These are phyloP conservation scores for Dallia pectoralis DNA, from an alignment of 2,797 vertebrate species.

Conservation along the genomic window DNA sequence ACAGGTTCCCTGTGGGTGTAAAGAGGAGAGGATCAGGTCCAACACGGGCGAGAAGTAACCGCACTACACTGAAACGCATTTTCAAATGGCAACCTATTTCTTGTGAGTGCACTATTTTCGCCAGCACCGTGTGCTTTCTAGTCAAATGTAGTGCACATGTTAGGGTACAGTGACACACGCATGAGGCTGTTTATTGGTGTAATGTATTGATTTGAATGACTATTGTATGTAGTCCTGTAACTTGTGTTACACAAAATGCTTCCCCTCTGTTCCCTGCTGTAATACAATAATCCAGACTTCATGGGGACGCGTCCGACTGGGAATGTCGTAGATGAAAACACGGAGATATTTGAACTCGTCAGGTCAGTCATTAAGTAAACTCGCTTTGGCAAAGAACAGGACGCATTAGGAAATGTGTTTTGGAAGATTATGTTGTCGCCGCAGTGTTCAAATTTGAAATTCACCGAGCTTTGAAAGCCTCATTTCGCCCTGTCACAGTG, in stretches of 20 bases:
- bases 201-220: too few relatives aligned
- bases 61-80: not conserved
- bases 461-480: not conserved
- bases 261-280: conserved; percentile 17
- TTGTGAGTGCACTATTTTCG: not conserved
- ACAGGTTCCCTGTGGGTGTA: not conserved
- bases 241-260: not conserved
- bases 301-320: not conserved
- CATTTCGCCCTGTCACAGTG: not conserved
- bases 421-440: not conserved
- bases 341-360: not conserved
- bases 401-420: not conserved
- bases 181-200: too few relatives aligned
- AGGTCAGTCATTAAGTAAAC: not conserved
- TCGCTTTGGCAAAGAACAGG: not conserved
- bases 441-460: conserved; percentile 8
- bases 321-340: not conserved
- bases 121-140: not conserved
- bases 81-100: not conserved
- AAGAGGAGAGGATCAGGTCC: not conserved
- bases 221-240: too few relatives aligned
- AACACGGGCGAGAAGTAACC: not conserved
- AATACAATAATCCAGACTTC: conserved; percentile 11
- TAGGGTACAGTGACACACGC: not conserved
- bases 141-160: not conserved